phyloP scores from a whole-genome alignment of 1,140 invertebrate species.

The Hormaphis cornu region DNA sequence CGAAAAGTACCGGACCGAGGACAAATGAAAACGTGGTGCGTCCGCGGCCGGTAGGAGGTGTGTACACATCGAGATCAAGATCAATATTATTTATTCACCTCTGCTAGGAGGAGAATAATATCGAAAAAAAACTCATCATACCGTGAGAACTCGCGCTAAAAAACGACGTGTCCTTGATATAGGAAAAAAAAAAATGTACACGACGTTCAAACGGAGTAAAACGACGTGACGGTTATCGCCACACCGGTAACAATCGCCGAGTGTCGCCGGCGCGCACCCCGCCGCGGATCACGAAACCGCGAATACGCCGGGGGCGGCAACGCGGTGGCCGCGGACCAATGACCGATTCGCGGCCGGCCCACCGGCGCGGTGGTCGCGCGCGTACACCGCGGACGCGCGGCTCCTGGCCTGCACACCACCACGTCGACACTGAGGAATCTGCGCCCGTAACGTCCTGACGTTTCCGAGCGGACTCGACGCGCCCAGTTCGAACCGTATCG shows the following conservation, averaged over 20 bases:
- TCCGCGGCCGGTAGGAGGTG: too few relatives aligned
- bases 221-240: background rate
- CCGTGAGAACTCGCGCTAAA: too few relatives aligned
- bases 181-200: too few relatives aligned
- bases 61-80: too few relatives aligned
- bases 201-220: too few relatives aligned
- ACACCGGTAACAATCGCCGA: background rate
- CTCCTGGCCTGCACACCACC: background rate
- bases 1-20: too few relatives aligned
- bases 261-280: background rate
- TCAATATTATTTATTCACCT: too few relatives aligned
- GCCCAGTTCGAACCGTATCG: too few relatives aligned
- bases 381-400: background rate
- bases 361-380: background rate
- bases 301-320: background rate
- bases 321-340: background rate
- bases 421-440: conserved; percentile 17
- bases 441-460: background rate
- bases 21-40: too few relatives aligned
- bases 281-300: background rate
- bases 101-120: too few relatives aligned
- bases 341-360: background rate
- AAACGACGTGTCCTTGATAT: too few relatives aligned
- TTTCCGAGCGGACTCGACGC: background rate
- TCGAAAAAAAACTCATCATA: too few relatives aligned